Evolutionary conservation across 2,888 invertebrate genomes (phyloP), one percentile per base, ranked within the genome.

Genomic region (Hirtodrosophila cameraria): DNA sequence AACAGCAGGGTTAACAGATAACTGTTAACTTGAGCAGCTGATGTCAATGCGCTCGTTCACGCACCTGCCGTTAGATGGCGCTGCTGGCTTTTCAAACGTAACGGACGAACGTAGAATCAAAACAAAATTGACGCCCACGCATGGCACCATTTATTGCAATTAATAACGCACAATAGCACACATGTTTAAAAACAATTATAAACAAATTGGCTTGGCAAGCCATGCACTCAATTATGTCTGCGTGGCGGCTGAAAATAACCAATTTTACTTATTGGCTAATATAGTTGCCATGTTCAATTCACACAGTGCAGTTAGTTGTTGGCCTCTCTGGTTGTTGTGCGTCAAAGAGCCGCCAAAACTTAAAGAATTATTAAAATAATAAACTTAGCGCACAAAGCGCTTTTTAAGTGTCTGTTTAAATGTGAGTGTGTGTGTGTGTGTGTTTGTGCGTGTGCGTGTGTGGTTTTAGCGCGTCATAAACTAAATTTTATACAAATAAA

Each of bases 401-500:
- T 82, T 82, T 79, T 82, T 61, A 87, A 87, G 87, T 80, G 87
- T 67, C 61, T 61, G 57, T 39, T 52, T 70, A 53, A 50, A 53
- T 23, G 23, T 23, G 2, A 42, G 46, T 46, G 27, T 43, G 63
- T 49, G 31, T 49, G 41, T 42, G 41, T 46, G 30, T 41, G 39
- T 18, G 27, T 6, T 30, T 8, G 27, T 23, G 53, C 39, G 25
- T 36, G 35, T 50, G 42, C 38, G 41, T 54, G 50, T 45, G 39
- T 33, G 49, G 55, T 52, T 59, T 48, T 30, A 57, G 12, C 62
- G 65, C 61, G 63, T 50, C 80, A 75, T 82, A 80, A 80, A 85
- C 83, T 80, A 82, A n/a, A 82, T 82, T 79, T 86, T 67, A 60
- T 79, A 75, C 80, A 85, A 82, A 80, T 83, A 87, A 82, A 83